Evolutionary conservation across 2,113 vertebrate genomes (phyloP), one percentile per base, ranked within the genome.

Genomic region (Euleptes europaea): DNA sequence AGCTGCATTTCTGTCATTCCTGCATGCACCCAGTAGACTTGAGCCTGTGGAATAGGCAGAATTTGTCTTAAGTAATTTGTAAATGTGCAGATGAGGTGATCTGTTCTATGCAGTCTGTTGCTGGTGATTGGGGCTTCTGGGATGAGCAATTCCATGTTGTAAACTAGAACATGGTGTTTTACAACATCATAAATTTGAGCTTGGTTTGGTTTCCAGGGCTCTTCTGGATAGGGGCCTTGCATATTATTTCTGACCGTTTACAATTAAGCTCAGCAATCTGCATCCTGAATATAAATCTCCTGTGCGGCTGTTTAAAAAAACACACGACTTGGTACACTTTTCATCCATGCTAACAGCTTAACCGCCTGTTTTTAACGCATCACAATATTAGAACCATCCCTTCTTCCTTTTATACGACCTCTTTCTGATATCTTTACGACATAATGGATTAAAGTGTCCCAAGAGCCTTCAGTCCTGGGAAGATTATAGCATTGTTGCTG

Each of bases 341-440:
- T 70, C 67, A 5, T 75, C 35, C 11, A 5, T 81, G n/a, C 19
- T 75, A 83, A 71, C 60, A 85, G 60, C 69, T 7, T 40, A 76
- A 86, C 67, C 77, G 49, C 49, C 60, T 28, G 26, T 63, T 67
- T 79, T 65, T 85, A 21, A 63, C 49, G 67, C 1, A 1, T 33
- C 14, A 2, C 0, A 0, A 8, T 1, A 17, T 7, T 0, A 13
- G 26, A 77, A 38, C 28, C 33, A 83, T 89, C 78, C 2, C 33
- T 17, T 15, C 38, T 63, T 84, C 3, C 0, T 76, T 84, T 65
- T 69, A 80, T 31, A 13, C 1, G 0, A 9, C 82, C 78, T 63
- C 23, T 84, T 69, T 78, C 80, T 77, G 42, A 15, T 13, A 1
- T 35, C n/a, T 77, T 70, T 57, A 26, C 28, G 78, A 42, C 38